Evolutionary conservation across 2,113 vertebrate species (phyloP).

Genomic region (Dromaius novaehollandiae): DNA sequence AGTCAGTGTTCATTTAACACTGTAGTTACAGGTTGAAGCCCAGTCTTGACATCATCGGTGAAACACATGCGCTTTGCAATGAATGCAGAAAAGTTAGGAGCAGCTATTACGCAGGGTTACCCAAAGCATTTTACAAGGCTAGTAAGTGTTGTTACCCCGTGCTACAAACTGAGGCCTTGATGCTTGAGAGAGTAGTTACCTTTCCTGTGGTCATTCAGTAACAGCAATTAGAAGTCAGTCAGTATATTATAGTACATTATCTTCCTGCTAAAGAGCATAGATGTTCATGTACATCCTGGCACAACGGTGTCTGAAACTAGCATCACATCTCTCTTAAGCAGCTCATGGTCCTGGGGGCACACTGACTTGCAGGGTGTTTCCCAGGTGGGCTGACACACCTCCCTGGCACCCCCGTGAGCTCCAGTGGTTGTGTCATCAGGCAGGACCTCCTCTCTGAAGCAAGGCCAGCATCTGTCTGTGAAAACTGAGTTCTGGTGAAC

Average conservation of each 20-base stretch:
- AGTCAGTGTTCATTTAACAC: neutral
- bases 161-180: neutral
- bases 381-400: neutral
- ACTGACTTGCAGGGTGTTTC: neutral
- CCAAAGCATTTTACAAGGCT: neutral
- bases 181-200: neutral
- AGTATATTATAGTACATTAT: neutral
- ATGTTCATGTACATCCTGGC: neutral
- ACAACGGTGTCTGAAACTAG: neutral
- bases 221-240: neutral
- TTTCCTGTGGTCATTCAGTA: neutral
- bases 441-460: neutral
- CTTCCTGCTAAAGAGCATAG: neutral
- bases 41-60: neutral
- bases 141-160: neutral
- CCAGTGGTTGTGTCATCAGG: neutral
- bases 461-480: neutral
- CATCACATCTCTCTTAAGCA: neutral
- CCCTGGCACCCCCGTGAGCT: neutral
- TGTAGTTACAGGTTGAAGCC: fast-evolving
- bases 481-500: neutral
- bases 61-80: neutral
- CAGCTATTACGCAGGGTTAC: neutral
- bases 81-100: neutral
- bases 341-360: neutral